phyloP scores from a whole-genome alignment of 1,140 invertebrate genomes.

The Nephila pilipes region DNA sequence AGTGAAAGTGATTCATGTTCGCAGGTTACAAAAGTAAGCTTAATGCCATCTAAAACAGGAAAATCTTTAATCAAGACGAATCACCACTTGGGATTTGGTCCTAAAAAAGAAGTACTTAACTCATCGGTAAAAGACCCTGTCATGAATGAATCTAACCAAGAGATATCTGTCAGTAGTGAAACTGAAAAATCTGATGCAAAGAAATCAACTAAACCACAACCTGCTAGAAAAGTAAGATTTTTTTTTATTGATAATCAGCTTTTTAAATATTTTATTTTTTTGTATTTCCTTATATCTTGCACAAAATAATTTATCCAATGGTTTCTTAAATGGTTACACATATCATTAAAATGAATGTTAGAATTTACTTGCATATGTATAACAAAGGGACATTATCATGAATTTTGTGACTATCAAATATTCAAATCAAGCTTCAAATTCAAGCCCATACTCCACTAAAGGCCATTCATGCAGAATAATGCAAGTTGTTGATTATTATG shows the following conservation, averaged over 20 bases:
- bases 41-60: slow-evolving; percentile 86
- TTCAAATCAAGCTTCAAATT: too few relatives aligned
- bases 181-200: slow-evolving; percentile 29
- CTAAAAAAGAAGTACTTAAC: slow-evolving; percentile 47
- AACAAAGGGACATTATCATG: too few relatives aligned
- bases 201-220: slow-evolving; percentile 29
- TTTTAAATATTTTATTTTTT: too few relatives aligned
- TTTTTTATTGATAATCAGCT: background rate
- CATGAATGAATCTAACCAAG: background rate
- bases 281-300: too few relatives aligned
- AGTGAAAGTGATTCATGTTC: background rate
- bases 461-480: too few relatives aligned
- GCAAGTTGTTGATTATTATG: too few relatives aligned
- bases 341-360: too few relatives aligned
- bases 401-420: too few relatives aligned
- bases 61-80: slow-evolving; percentile 64
- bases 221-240: slow-evolving; percentile 61
- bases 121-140: background rate
- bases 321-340: too few relatives aligned
- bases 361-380: too few relatives aligned
- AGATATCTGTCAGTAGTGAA: slow-evolving; percentile 15
- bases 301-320: too few relatives aligned
- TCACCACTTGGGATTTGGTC: slow-evolving; percentile 59
- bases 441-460: too few relatives aligned
- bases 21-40: slow-evolving; percentile 85